Conservation (phyloP, 2,113 vertebrate genomes). For the Oryzias woworae region DNA sequence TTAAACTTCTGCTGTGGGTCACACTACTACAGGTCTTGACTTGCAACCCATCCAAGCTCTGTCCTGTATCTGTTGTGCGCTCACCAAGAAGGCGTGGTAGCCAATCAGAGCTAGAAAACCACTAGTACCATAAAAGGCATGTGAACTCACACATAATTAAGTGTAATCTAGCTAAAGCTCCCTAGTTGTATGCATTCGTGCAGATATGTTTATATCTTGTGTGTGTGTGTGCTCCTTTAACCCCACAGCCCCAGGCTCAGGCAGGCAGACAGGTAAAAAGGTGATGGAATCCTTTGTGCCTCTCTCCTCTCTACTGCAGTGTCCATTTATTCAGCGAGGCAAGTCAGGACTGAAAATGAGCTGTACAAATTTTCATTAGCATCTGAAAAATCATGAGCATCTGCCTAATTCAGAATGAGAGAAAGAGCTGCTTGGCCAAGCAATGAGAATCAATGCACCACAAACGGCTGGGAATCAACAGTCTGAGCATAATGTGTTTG, state of each 20-base stretch:
- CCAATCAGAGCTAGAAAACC: slow-evolving; percentile 43
- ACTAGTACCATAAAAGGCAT: background rate
- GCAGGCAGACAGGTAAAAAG: slow-evolving; percentile 36
- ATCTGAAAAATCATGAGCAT: slow-evolving; percentile 62
- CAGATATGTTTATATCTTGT: slow-evolving; percentile 15
- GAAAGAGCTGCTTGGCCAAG: slow-evolving; percentile 44
- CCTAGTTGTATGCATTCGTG: slow-evolving; percentile 15
- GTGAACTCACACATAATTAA: slow-evolving; percentile 3
- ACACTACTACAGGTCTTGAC: slow-evolving; percentile 65
- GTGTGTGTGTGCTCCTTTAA: slow-evolving; percentile 4
- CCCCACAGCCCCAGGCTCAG: slow-evolving; percentile 1
- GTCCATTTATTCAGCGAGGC: slow-evolving; percentile 29
- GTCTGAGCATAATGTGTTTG: slow-evolving; percentile 70
- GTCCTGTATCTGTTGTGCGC: slow-evolving; percentile 48
- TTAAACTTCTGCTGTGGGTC: slow-evolving; percentile 17
- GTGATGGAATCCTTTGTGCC: slow-evolving; percentile 29
- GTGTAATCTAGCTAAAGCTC: slow-evolving; percentile 22
- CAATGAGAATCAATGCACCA: slow-evolving; percentile 62
- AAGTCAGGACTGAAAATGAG: slow-evolving; percentile 51
- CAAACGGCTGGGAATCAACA: slow-evolving; percentile 66
- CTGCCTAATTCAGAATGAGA: slow-evolving; percentile 66
- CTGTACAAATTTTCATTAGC: slow-evolving; percentile 61
- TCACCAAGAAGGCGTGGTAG: slow-evolving; percentile 50
- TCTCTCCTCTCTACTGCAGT: slow-evolving; percentile 12
- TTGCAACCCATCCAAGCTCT: slow-evolving; percentile 39